Conservation (phyloP, 2,888 invertebrate species). For the Corythucha ciliata region DNA sequence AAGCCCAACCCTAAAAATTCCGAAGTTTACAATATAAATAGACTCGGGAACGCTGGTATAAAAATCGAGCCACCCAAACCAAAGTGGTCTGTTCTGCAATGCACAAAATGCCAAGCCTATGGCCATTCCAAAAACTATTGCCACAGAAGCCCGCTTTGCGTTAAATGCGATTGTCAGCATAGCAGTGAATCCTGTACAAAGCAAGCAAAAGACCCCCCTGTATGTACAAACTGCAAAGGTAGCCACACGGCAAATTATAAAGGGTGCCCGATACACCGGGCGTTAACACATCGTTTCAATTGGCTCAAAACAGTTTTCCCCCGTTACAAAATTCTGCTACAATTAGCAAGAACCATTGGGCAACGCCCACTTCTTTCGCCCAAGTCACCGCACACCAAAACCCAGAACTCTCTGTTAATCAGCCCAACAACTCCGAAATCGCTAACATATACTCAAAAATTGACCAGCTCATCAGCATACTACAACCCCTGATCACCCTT, state of each 20-base stretch:
- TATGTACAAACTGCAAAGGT: constrained; percentile 13
- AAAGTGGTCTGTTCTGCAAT: constrained; percentile 8
- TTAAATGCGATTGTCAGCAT: constrained; percentile 16
- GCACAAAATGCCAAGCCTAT: constrained; percentile 12
- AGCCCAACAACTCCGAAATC: too few relatives aligned
- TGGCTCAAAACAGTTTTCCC: too few relatives aligned
- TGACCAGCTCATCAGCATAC: not conserved
- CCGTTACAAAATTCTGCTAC: too few relatives aligned
- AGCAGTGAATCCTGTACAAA: constrained; percentile 7
- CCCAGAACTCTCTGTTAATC: too few relatives aligned
- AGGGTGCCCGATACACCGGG: constrained; percentile 10
- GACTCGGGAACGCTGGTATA: constrained; percentile 5
- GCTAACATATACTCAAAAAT: constrained; percentile 8
- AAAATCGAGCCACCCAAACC: constrained; percentile 15
- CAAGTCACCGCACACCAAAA: too few relatives aligned
- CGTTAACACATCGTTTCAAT: not conserved
- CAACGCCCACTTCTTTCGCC: too few relatives aligned
- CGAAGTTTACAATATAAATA: constrained; percentile 13
- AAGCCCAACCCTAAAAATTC: constrained; percentile 18
- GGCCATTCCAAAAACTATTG: constrained; percentile 19
- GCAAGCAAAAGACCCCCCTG: not conserved
- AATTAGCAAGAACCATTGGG: too few relatives aligned
- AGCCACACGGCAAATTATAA: constrained; percentile 16
- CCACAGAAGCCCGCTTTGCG: constrained; percentile 1
- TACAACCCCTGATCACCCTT: not conserved